Evolutionary conservation across 1,140 invertebrate species (phyloP).

Genomic region (Pogonomyrmex barbatus): DNA sequence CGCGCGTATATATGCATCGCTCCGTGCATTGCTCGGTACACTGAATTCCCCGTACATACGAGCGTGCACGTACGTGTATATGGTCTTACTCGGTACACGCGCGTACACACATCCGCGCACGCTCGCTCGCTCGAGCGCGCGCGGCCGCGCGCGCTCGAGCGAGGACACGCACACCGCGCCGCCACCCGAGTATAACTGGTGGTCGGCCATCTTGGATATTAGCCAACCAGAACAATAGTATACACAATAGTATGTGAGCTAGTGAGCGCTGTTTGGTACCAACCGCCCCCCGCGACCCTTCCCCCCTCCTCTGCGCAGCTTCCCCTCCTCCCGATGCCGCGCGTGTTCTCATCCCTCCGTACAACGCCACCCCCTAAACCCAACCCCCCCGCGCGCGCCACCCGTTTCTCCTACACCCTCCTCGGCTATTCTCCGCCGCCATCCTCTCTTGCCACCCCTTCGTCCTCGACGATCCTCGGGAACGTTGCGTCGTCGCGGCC

Average conservation of each 20-base stretch:
- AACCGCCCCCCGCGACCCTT: constrained; percentile 61
- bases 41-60: constrained; percentile 78
- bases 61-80: constrained; percentile 66
- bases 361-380: constrained; percentile 50
- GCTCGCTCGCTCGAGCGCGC: constrained; percentile 47
- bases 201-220: constrained; percentile 85
- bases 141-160: constrained; percentile 56
- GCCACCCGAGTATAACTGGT: constrained; percentile 79
- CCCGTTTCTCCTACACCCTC: constrained; percentile 56
- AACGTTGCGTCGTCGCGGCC: constrained; percentile 52
- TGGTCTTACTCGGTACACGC: constrained; percentile 25
- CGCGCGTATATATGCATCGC: constrained; percentile 77
- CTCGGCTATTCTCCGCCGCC: constrained; percentile 62
- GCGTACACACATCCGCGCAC: constrained; percentile 14
- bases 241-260: constrained; percentile 84
- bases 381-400: constrained; percentile 45
- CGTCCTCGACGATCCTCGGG: constrained; percentile 56
- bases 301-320: constrained; percentile 34
- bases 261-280: constrained; percentile 82
- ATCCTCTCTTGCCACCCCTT: constrained; percentile 39
- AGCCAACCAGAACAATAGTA: constrained; percentile 86
- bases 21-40: constrained; percentile 75
- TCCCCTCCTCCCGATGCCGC: constrained; percentile 49
- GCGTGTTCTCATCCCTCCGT: constrained; percentile 62
- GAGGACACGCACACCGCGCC: constrained; percentile 72